phyloP scores from a whole-genome alignment of 1,140 invertebrate genomes.

The Euwallacea fornicatus region DNA sequence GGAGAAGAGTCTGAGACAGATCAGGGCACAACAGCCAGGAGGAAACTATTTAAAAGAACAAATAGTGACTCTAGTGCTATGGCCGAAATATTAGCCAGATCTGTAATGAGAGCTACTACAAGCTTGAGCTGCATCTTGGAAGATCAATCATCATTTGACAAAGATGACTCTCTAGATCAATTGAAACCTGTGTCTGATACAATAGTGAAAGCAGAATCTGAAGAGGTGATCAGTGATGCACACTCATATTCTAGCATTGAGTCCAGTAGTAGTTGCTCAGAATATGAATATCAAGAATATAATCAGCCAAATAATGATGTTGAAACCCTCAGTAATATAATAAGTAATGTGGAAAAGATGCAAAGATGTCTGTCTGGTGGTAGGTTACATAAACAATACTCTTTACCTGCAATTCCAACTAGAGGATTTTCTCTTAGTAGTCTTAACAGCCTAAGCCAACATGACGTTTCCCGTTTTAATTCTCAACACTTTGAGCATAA shows the following conservation, averaged over 20 bases:
- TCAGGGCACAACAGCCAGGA: slow-evolving; percentile 26
- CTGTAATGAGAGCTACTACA: slow-evolving; percentile 63
- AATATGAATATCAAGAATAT: slow-evolving; percentile 35
- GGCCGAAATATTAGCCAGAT: slow-evolving; percentile 65
- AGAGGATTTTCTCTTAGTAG: slow-evolving; percentile 36
- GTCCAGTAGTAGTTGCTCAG: slow-evolving; percentile 44
- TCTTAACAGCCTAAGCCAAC: slow-evolving; percentile 11
- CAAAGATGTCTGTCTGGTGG: slow-evolving; percentile 33
- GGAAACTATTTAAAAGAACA: slow-evolving; percentile 58
- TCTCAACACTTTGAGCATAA: too few species aligned
- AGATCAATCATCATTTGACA: slow-evolving; percentile 35
- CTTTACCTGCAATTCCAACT: slow-evolving; percentile 39
- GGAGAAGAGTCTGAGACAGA: slow-evolving; percentile 49
- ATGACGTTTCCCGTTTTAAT: background rate
- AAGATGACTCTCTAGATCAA: slow-evolving; percentile 37
- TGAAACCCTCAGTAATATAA: slow-evolving; percentile 58
- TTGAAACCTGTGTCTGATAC: slow-evolving; percentile 36
- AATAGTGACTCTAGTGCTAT: slow-evolving; percentile 62
- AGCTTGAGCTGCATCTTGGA: slow-evolving; percentile 55
- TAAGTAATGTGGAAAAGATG: slow-evolving; percentile 55
- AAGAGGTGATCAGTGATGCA: slow-evolving; percentile 27
- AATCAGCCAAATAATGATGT: slow-evolving; percentile 25
- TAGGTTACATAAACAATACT: slow-evolving; percentile 40
- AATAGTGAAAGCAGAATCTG: slow-evolving; percentile 24
- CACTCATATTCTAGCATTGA: slow-evolving; percentile 38